Conservation (phyloP, 2,888 invertebrate genomes). For the Andrena flavipes region DNA sequence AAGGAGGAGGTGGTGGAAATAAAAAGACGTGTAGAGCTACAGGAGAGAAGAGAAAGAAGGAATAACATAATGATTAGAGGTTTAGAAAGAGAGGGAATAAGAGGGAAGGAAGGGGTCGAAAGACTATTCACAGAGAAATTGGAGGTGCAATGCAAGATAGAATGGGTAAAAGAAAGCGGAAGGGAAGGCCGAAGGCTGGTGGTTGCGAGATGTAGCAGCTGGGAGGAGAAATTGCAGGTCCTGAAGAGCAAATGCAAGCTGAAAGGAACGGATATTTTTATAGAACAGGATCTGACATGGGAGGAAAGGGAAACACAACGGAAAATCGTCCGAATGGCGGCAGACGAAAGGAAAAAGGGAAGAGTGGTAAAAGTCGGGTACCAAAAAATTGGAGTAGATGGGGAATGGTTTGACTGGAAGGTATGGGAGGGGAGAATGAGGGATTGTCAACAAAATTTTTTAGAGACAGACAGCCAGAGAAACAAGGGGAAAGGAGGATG, state of each 20-base stretch:
- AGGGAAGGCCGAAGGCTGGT: not conserved
- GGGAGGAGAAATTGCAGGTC: not conserved
- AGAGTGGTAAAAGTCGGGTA: not conserved
- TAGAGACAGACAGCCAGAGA: not conserved
- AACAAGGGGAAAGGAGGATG: not conserved
- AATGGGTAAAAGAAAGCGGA: not conserved
- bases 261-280: not conserved
- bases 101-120: not conserved
- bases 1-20: not conserved
- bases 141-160: not conserved
- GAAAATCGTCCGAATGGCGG: not conserved
- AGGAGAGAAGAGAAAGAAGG: not conserved
- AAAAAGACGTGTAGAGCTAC: not conserved
- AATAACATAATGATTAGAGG: not conserved
- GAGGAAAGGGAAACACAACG: not conserved
- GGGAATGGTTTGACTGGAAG: not conserved
- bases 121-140: not conserved
- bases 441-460: not conserved
- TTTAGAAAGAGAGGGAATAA: not conserved
- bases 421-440: slow-evolving; percentile 9
- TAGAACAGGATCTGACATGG: not conserved
- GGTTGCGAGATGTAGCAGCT: not conserved
- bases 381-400: not conserved
- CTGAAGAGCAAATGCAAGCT: not conserved
- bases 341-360: not conserved